A percentile compares a stretch with the other conserved stretches of the same genome.
Evolutionary conservation across 2,797 vertebrate genomes (phyloP).

Genomic region (Sebastes minor): DNA sequence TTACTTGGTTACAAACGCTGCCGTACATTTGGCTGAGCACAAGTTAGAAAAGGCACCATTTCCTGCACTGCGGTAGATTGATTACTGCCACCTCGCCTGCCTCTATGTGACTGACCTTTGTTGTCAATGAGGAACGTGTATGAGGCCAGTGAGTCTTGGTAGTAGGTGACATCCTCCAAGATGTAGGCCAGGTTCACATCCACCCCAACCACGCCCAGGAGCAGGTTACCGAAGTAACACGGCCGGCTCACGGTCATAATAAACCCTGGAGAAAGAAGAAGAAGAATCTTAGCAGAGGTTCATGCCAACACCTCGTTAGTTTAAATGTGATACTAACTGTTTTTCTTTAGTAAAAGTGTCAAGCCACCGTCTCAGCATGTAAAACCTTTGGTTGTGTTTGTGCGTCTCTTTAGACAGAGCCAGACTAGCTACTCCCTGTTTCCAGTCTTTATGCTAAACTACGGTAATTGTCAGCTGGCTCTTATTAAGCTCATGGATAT

Average conservation of each 20-base stretch:
- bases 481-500: not conserved
- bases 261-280: constrained; percentile 81
- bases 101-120: constrained; percentile 86
- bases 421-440: not conserved
- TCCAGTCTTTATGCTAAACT: not conserved
- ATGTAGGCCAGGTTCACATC: constrained; percentile 98
- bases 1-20: not conserved
- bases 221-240: constrained; percentile 96
- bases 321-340: not conserved
- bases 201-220: constrained; percentile 96
- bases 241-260: constrained; percentile 99
- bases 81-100: not conserved
- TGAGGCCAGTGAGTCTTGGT: constrained; percentile 96
- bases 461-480: not conserved
- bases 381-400: not conserved
- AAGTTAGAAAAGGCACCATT: not conserved
- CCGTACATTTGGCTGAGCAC: not conserved
- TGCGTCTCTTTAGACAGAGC: not conserved
- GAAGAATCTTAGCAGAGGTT: not conserved
- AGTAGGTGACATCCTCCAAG: constrained; percentile 98
- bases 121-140: constrained; percentile 99
- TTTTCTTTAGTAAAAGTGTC: not conserved
- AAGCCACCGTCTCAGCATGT: not conserved
- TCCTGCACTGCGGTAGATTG: not conserved
- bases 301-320: not conserved